Conservation (phyloP, 2,113 vertebrate genomes). For the Clarias gariepinus region DNA sequence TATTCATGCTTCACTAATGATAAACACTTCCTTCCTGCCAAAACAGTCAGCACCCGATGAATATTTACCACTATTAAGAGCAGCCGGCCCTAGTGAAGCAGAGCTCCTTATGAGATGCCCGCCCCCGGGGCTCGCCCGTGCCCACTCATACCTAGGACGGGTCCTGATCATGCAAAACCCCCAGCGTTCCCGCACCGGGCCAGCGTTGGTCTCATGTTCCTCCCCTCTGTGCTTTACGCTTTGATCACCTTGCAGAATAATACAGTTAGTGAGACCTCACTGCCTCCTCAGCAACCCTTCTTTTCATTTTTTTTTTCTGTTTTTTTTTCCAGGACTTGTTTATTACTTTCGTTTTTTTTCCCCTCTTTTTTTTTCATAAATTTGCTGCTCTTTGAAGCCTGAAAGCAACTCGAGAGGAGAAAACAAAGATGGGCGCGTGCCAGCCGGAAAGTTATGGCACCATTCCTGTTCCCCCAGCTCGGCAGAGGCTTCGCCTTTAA, state of each 20-base stretch:
- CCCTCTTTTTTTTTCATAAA: constrained; percentile 55
- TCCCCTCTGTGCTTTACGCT: constrained; percentile 52
- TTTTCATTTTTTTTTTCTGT: constrained; percentile 27
- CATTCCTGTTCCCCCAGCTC: constrained; percentile 74
- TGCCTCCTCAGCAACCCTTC: constrained; percentile 61
- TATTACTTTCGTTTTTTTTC: constrained; percentile 44
- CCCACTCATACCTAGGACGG: constrained; percentile 28
- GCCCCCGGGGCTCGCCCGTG: constrained; percentile 24
- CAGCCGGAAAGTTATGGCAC: constrained; percentile 78
- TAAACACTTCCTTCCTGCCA: constrained; percentile 52
- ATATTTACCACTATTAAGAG: constrained; percentile 54
- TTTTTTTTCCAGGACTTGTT: constrained; percentile 30
- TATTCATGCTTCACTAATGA: constrained; percentile 55
- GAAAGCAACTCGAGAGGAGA: constrained; percentile 71
- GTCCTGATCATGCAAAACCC: constrained; percentile 25
- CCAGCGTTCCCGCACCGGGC: constrained; percentile 34
- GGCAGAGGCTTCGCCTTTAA: constrained; percentile 77
- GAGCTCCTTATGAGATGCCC: constrained; percentile 45
- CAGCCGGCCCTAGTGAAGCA: constrained; percentile 44
- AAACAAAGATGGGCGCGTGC: constrained; percentile 78
- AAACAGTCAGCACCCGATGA: constrained; percentile 47
- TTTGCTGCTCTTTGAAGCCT: constrained; percentile 76
- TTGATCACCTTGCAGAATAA: constrained; percentile 78
- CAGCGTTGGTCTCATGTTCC: constrained; percentile 32
- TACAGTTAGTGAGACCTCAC: constrained; percentile 78